Evolutionary conservation across 2,888 invertebrate genomes (phyloP).

Genomic region (Deilephila porcellus): DNA sequence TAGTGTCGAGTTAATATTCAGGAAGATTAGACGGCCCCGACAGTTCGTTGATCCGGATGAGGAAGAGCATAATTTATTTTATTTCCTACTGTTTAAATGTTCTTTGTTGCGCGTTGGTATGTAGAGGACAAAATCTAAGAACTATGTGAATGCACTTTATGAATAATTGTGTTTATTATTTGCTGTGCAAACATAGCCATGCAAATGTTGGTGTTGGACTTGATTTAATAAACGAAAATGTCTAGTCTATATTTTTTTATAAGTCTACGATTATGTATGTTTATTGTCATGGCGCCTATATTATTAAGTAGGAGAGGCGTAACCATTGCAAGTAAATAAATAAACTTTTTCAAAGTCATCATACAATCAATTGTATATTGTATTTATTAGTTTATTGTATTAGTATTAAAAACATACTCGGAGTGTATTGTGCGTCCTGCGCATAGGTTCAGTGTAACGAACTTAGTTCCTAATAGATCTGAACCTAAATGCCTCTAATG

Average conservation of each 20-base stretch:
- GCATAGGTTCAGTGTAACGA: too few species aligned
- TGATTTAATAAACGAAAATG: neutral
- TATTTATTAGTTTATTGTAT: too few species aligned
- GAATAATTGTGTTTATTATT: slow-evolving; percentile 12
- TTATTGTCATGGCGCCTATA: too few species aligned
- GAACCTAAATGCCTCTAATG: too few species aligned
- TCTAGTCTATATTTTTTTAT: neutral
- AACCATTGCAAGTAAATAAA: too few species aligned
- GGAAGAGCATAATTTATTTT: slow-evolving; percentile 58
- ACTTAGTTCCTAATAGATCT: too few species aligned
- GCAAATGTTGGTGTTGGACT: neutral
- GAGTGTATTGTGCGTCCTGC: too few species aligned
- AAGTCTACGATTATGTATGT: too few species aligned
- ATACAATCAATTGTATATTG: too few species aligned
- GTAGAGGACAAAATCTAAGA: slow-evolving; percentile 16
- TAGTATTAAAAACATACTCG: too few species aligned
- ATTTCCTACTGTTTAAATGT: slow-evolving; percentile 58
- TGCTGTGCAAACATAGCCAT: neutral
- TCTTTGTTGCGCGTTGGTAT: slow-evolving; percentile 42
- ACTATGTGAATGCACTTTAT: neutral
- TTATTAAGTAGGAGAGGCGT: too few species aligned
- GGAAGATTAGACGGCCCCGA: slow-evolving; percentile 63
- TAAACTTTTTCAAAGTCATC: too few species aligned
- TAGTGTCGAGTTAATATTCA: slow-evolving; percentile 45
- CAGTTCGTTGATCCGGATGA: slow-evolving; percentile 54